phyloP scores from a whole-genome alignment of 2,888 invertebrate species.

The Acanthosoma haemorrhoidale region DNA sequence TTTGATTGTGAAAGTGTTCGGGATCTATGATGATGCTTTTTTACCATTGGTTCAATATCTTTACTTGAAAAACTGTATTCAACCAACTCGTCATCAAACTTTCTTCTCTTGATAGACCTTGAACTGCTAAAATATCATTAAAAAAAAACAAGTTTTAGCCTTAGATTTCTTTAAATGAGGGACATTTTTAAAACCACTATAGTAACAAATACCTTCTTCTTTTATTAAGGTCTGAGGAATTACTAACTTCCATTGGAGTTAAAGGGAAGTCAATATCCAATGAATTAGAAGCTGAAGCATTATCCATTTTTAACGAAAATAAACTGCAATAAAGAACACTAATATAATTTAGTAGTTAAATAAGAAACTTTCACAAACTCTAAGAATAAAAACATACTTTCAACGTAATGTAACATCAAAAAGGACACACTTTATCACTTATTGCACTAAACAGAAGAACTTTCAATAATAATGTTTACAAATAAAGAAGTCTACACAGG shows the following conservation, averaged over 20 bases:
- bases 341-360: neutral
- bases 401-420: neutral
- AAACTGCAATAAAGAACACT: neutral
- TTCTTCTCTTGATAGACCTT: constrained; percentile 87
- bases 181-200: neutral
- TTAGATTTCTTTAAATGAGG: neutral
- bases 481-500: no score
- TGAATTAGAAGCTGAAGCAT: constrained; percentile 29
- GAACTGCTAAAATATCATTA: constrained; percentile 63
- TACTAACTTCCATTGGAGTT: constrained; percentile 32
- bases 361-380: neutral
- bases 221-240: constrained; percentile 35
- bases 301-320: constrained; percentile 29
- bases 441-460: neutral
- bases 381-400: neutral
- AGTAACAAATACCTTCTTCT: constrained; percentile 31
- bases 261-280: constrained; percentile 35
- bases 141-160: neutral
- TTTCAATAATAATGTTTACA: neutral
- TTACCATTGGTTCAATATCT: constrained; percentile 37
- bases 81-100: constrained; percentile 95
- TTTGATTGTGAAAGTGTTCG: constrained; percentile 44
- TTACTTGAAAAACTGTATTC: constrained; percentile 65
- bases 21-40: constrained; percentile 43
- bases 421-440: neutral